A percentile compares a stretch with the other conserved stretches of the same genome.
Evolutionary conservation across 1,140 invertebrate genomes (phyloP).

Genomic region (Steinernema khuongi): DNA sequence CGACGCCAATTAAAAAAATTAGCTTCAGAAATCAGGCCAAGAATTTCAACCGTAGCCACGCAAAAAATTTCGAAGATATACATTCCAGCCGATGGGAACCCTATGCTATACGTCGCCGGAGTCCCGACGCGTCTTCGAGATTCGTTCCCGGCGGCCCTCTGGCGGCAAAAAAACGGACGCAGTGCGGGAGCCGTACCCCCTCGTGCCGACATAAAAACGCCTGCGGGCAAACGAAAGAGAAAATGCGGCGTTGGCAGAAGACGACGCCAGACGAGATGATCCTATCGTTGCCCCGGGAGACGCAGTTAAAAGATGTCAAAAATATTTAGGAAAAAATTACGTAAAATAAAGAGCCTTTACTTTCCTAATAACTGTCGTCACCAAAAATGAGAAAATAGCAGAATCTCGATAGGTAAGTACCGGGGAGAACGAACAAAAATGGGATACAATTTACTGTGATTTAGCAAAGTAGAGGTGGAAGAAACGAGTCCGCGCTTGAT

Average conservation of each 20-base stretch:
- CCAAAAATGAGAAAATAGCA: no score
- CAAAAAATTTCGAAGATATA: neutral
- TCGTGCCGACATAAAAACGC: conserved; percentile 12
- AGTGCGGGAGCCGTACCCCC: neutral
- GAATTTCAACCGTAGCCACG: no score
- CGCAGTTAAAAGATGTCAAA: neutral
- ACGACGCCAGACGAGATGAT: neutral
- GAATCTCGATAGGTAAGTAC: no score
- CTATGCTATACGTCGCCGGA: no score
- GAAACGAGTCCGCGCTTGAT: no score
- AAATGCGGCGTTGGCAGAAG: neutral
- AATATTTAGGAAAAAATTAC: no score
- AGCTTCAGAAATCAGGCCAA: no score
- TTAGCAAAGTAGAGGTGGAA: no score
- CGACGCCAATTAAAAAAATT: no score
- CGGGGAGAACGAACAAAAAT: no score
- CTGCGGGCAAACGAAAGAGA: neutral
- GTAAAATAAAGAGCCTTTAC: neutral
- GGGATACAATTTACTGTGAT: no score
- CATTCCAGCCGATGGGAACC: no score
- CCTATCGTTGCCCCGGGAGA: neutral
- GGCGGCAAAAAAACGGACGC: neutral
- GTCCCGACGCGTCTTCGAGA: neutral
- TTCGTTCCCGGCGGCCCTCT: neutral
- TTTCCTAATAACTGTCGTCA: neutral